A percentile compares a stretch with the other conserved stretches of the same genome.
These are phyloP conservation scores for Ellobius talpinus DNA, from an alignment of 2,113 vertebrate species.

Conservation along the genomic window DNA sequence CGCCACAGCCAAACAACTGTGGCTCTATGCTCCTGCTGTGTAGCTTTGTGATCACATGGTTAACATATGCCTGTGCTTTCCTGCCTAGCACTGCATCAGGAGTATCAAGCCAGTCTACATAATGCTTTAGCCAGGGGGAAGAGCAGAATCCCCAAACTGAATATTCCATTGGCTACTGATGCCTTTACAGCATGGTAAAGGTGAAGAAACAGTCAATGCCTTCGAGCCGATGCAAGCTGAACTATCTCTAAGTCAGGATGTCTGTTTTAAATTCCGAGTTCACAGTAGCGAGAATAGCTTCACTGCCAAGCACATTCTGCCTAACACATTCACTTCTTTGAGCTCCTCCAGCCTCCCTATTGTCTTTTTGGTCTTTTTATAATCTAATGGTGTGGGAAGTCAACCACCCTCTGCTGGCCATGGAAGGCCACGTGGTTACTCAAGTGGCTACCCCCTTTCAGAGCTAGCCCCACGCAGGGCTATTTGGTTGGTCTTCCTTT, in stretches of 20 bases:
- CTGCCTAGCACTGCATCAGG: not conserved
- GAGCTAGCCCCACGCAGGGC: not conserved
- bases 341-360: not conserved
- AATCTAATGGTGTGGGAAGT: not conserved
- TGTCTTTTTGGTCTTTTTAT: not conserved
- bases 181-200: not conserved
- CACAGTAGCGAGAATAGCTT: not conserved
- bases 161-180: not conserved
- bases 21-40: not conserved
- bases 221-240: not conserved
- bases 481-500: not conserved
- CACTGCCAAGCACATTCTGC: not conserved
- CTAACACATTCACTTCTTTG: not conserved
- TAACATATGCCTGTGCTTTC: not conserved
- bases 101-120: not conserved
- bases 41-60: not conserved
- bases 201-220: not conserved
- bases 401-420: not conserved
- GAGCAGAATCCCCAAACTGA: not conserved
- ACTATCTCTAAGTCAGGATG: not conserved
- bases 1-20: not conserved
- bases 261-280: not conserved
- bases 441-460: not conserved
- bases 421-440: not conserved
- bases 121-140: not conserved